A percentile compares a stretch with the other conserved stretches of the same genome.
phyloP scores from a whole-genome alignment of 2,797 vertebrate genomes.

The Nasua narica region DNA sequence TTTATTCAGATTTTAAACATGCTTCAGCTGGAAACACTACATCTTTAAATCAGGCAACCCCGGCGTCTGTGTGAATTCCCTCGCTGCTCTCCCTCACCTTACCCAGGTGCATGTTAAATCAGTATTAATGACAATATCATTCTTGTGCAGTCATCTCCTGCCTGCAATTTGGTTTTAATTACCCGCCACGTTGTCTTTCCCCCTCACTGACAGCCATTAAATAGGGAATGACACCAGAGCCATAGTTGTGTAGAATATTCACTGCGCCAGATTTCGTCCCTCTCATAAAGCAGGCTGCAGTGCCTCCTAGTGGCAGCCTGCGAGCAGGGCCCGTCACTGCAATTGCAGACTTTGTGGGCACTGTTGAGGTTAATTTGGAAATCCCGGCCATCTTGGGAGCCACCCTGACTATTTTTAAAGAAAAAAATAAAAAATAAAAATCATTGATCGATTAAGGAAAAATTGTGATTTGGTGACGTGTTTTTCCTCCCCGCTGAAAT shows the following conservation, averaged over 20 bases:
- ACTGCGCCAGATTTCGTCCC: slow-evolving; percentile 59
- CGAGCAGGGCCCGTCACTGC: not conserved
- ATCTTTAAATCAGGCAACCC: slow-evolving; percentile 84
- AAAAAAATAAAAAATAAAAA: not conserved
- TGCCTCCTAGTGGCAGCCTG: slow-evolving; percentile 83
- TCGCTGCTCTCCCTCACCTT: slow-evolving; percentile 85
- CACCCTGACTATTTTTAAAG: not conserved
- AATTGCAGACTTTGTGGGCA: not conserved
- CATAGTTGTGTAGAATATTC: slow-evolving; percentile 77
- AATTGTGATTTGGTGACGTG: not conserved
- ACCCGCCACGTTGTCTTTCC: slow-evolving; percentile 93
- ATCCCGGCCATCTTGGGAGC: not conserved
- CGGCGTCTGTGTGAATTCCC: slow-evolving; percentile 82
- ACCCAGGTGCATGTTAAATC: slow-evolving; percentile 92
- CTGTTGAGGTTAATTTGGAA: slow-evolving; percentile 61
- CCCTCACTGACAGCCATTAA: slow-evolving; percentile 95
- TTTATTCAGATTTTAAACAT: slow-evolving; percentile 83
- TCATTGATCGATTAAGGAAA: slow-evolving; percentile 45
- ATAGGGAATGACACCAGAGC: slow-evolving; percentile 90
- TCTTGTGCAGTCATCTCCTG: slow-evolving; percentile 94
- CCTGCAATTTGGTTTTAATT: slow-evolving; percentile 97
- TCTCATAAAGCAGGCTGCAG: slow-evolving; percentile 85
- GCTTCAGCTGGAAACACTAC: slow-evolving; percentile 81
- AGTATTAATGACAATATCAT: slow-evolving; percentile 93
- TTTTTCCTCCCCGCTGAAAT: slow-evolving; percentile 1